Evolutionary conservation across 2,113 vertebrate species (phyloP).

Genomic region (Vicugna pacos): DNA sequence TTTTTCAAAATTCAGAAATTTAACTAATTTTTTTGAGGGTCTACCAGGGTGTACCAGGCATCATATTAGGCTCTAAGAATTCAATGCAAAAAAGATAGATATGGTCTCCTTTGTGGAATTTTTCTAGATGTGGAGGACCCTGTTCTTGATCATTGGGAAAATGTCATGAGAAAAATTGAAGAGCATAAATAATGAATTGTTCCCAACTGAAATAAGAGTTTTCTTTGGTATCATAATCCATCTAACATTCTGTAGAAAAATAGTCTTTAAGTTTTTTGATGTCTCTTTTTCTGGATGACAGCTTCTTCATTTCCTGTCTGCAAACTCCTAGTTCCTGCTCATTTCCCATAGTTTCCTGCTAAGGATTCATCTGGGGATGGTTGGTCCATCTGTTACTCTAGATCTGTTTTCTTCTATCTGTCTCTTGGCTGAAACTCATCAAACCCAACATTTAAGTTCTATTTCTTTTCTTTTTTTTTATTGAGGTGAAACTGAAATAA

Average conservation of each 20-base stretch:
- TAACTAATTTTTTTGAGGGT: background rate
- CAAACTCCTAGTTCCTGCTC: background rate
- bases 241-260: background rate
- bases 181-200: background rate
- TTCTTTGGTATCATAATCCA: background rate
- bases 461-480: background rate
- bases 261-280: background rate
- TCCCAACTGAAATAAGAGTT: background rate
- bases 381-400: background rate
- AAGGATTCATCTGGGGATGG: background rate
- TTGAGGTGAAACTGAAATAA: background rate
- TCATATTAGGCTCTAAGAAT: background rate
- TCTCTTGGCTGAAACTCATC: background rate
- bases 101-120: background rate
- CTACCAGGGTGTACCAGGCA: background rate
- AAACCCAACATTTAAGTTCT: background rate
- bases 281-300: background rate
- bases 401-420: background rate
- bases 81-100: background rate
- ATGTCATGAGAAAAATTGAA: background rate
- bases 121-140: background rate
- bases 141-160: slow-evolving; percentile 16
- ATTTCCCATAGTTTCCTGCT: background rate
- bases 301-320: background rate
- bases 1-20: slow-evolving; percentile 27